These are phyloP conservation scores for Sphaeridia pumilis DNA, from an alignment of 2,888 invertebrate genomes.

Conservation along the genomic window DNA sequence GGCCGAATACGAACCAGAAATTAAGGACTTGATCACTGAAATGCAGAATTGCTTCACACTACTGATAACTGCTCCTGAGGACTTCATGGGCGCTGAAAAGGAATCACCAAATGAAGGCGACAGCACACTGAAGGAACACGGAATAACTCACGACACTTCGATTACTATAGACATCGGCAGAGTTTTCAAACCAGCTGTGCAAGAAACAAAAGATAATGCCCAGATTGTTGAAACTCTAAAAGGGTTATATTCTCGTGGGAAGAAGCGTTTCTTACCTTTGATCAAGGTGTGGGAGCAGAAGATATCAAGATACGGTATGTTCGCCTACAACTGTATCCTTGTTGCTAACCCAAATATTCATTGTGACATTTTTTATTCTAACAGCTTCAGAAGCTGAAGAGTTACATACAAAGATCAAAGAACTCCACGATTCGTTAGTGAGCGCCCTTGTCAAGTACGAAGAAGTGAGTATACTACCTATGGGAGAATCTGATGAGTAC, in stretches of 20 bases:
- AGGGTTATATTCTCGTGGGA: not conserved
- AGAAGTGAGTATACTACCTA: not conserved
- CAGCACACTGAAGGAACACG: not conserved
- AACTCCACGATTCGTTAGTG: not conserved
- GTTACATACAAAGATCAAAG: not conserved
- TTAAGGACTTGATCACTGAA: not conserved
- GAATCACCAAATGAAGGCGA: not conserved
- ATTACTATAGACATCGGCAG: not conserved
- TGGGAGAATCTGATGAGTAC: constrained; percentile 1
- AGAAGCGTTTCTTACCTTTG: not conserved
- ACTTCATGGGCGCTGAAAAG: not conserved
- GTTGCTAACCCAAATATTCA: no score
- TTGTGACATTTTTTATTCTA: no score
- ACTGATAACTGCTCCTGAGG: not conserved
- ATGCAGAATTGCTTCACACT: not conserved
- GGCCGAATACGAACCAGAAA: not conserved
- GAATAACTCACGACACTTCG: not conserved
- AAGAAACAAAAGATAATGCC: not conserved
- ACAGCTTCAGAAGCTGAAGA: no score
- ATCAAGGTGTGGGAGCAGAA: not conserved
- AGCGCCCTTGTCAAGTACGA: not conserved
- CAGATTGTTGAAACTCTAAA: not conserved
- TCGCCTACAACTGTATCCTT: no score
- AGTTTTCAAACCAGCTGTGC: not conserved
- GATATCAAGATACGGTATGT: not conserved